Evolutionary conservation across 2,797 vertebrate species (phyloP), one percentile per base, ranked within the genome.

Genomic region (Eulemur albifrons): DNA sequence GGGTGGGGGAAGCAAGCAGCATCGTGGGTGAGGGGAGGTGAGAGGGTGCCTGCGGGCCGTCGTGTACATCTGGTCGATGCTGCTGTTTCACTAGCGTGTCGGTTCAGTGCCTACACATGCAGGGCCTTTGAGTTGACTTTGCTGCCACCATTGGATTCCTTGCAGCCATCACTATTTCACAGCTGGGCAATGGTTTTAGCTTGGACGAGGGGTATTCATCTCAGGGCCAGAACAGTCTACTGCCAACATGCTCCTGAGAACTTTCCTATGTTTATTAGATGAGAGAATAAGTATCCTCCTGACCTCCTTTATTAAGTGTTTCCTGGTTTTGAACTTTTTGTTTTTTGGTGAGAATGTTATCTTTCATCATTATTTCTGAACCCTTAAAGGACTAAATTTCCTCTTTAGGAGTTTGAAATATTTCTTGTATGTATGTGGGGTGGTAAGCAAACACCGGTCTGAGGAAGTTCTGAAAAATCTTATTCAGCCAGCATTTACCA

Each of bases 381-480:
- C 25, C 32, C 38, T 14, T 80, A 81, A 75, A 86, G 73, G 61
- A 75, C 32, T 70, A 80, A 38, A 59, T 96, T 94, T 97, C 67
- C 84, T 92, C 35, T 88, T 88, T 0, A 48, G n/a, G 82, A 69
- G 10, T 93, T 84, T 81, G 30, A 82, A 9, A 11, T 91, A 65
- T 67, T 75, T 89, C 50, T 87, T 81, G 30, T 40, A 69, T 83
- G 27, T 76, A 81, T 72, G 2, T 61, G 84, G 30, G 40, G 25
- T 65, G 54, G 70, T 90, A 86, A 95, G 79, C 67, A 77, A 93
- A 94, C 40, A 67, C 59, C 52, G n/a, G 72, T 81, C n/a, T 79
- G 86, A 95, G 80, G 65, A 81, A 82, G 76, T 95, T 94, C 88
- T 92, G 84, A 92, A 54, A 90, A 96, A 57, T 83, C 45, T 54